Percentiles rank a stretch among this genome's conserved stretches.
These are phyloP conservation scores for Philonicus albiceps DNA, from an alignment of 2,888 invertebrate species.

Conservation along the genomic window DNA sequence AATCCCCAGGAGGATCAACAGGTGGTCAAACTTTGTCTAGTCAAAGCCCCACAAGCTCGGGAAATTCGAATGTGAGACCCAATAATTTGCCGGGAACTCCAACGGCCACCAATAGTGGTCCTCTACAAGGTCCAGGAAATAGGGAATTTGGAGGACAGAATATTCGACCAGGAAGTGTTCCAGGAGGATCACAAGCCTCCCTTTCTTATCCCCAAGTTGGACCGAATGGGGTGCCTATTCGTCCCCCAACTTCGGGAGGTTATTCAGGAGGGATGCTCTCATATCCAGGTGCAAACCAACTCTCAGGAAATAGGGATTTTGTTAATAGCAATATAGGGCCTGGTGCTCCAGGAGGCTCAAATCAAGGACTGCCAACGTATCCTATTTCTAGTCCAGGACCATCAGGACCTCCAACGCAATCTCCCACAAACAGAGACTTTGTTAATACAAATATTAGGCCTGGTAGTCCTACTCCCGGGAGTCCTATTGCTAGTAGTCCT, in stretches of 20 bases:
- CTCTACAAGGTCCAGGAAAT: background rate
- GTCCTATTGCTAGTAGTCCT: background rate
- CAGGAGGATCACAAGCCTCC: background rate
- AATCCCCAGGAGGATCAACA: background rate
- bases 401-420: background rate
- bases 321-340: conserved; percentile 30
- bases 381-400: background rate
- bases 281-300: background rate
- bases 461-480: background rate
- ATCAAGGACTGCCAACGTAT: background rate
- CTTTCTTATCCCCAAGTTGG: background rate
- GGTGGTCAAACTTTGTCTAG: background rate
- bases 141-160: background rate
- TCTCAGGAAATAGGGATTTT: conserved; percentile 30
- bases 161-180: background rate
- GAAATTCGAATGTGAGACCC: background rate
- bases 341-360: background rate
- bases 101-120: background rate
- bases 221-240: background rate
- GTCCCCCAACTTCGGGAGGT: background rate
- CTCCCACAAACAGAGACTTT: conserved; percentile 10
- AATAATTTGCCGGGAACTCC: background rate
- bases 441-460: conserved; percentile 20
- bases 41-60: background rate
- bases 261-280: background rate